Conservation (phyloP, 2,113 vertebrate genomes). For the Nannospalax galili region DNA sequence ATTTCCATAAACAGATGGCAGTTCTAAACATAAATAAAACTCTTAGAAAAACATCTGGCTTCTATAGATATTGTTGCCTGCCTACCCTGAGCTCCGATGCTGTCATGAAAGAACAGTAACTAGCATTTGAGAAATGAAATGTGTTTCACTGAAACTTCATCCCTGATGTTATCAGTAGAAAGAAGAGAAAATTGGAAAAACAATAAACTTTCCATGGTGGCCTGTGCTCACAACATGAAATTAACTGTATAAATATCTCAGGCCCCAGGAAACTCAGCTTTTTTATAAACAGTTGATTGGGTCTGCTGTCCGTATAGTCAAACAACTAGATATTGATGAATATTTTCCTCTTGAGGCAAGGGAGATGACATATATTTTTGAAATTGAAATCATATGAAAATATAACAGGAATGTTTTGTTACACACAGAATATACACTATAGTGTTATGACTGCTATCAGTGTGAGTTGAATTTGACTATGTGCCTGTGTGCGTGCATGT, state of each 20-base stretch:
- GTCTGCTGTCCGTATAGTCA: neutral
- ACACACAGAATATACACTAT: neutral
- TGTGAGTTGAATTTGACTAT: neutral
- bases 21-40: conserved; percentile 30
- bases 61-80: neutral
- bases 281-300: neutral
- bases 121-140: conserved; percentile 11
- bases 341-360: neutral
- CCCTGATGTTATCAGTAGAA: neutral
- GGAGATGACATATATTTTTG: neutral
- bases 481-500: neutral
- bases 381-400: conserved; percentile 30
- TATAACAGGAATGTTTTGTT: neutral
- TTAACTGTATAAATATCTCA: neutral
- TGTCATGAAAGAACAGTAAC: neutral
- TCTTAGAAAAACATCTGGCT: conserved; percentile 1
- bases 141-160: neutral
- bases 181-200: neutral
- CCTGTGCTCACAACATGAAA: neutral
- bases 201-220: neutral
- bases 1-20: conserved; percentile 2
- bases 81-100: neutral
- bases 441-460: neutral
- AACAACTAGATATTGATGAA: neutral
- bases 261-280: neutral